Evolutionary conservation across 2,113 vertebrate genomes (phyloP), one percentile per base, ranked within the genome.

Genomic region (Pollimyrus isidori): DNA sequence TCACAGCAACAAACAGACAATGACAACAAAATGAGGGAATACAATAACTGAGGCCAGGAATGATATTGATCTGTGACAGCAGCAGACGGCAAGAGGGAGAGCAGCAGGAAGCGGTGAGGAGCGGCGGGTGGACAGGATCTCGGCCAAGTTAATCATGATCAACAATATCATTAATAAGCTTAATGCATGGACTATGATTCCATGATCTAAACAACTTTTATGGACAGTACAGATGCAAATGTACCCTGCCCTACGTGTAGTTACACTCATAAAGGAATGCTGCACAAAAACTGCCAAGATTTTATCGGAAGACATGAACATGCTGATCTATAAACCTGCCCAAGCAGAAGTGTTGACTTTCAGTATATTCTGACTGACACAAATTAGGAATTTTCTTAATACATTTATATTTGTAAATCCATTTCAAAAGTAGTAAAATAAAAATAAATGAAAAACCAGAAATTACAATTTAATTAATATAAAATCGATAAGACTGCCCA

Each of bases 21-120:
- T 89, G 76, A 84, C 11, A 53, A 39, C 76, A 52, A 65, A 65
- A 89, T 46, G 76, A 46, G 76, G 39, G 15, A 46, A 83, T 15
- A 7, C 50, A 82, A 49, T 48, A 45, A 53, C 10, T 56, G 9
- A 26, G 88, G 48, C 30, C 1, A 23, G 88, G 30, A 82, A 42
- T 39, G 35, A 82, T 89, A 89, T 83, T 53, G 50, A 83, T 83
- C 76, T 83, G 76, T 39, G 65, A 26, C 69, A 50, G 65, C 26
- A 39, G 62, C 46, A 50, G 46, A 46, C 48, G 6, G 42, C 62
- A 35, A 26, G n/a, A 23, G 48, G n/a, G 13, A 23, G 73, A 2
- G 2, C 35, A 23, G 30, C 3, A 11, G 49, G 17, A 30, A 11
- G 26, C 0, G 3, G 88, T n/a, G n/a, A 56, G 50, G 52, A 84